phyloP scores from a whole-genome alignment of 2,797 vertebrate species.

The Phalloptychus januarius region DNA sequence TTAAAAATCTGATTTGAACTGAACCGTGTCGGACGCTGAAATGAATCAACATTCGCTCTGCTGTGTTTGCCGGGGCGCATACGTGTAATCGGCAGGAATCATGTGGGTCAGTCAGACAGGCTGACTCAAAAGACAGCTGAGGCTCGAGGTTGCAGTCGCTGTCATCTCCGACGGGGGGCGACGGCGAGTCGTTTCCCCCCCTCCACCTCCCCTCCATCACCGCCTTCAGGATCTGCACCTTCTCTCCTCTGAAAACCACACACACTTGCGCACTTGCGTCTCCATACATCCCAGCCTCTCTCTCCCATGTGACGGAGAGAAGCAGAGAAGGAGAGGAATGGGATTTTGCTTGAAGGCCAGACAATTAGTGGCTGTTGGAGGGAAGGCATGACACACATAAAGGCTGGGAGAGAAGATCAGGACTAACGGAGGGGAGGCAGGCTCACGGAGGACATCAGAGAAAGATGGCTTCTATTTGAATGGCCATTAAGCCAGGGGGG shows the following conservation, averaged over 20 bases:
- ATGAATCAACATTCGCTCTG: constrained; percentile 42
- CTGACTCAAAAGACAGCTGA: constrained; percentile 35
- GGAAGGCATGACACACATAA: constrained; percentile 69
- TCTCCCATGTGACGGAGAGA: constrained; percentile 39
- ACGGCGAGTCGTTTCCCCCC: constrained; percentile 44
- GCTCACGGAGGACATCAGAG: constrained; percentile 13
- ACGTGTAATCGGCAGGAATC: constrained; percentile 45
- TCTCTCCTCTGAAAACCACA: constrained; percentile 5
- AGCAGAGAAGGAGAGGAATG: constrained; percentile 41
- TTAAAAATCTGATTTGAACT: constrained; percentile 36
- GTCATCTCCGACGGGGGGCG: constrained; percentile 71
- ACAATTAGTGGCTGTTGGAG: constrained; percentile 78
- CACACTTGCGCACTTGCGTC: constrained; percentile 36
- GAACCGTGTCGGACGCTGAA: constrained; percentile 34
- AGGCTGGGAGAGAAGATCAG: constrained; percentile 47
- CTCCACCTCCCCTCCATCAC: too few species aligned
- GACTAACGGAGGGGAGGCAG: constrained; percentile 47
- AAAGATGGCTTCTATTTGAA: constrained; percentile 38
- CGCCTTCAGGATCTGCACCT: not conserved
- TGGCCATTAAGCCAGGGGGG: constrained; percentile 23
- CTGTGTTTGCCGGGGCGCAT: constrained; percentile 27
- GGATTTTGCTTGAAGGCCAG: constrained; percentile 71
- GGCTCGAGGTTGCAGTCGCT: constrained; percentile 30
- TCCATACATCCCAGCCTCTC: constrained; percentile 22
- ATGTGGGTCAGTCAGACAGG: constrained; percentile 52